phyloP scores from a whole-genome alignment of 2,888 invertebrate species.

The Scrobipalpa atriplicella region DNA sequence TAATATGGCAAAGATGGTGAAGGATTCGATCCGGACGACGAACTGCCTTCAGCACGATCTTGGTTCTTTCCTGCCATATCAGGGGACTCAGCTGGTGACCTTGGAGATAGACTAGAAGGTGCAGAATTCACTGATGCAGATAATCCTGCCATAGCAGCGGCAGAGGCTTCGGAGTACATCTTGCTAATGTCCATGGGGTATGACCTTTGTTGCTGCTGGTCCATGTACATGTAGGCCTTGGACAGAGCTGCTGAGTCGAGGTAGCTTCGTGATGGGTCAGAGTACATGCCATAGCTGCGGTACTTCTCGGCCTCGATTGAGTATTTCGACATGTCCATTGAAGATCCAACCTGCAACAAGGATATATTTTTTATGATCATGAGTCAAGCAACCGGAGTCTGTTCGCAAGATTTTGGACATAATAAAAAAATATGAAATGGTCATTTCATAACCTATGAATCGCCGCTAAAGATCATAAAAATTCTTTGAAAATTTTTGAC shows the following conservation, averaged over 20 bases:
- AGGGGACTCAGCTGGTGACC: slow-evolving; percentile 82
- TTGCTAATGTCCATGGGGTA: slow-evolving; percentile 86
- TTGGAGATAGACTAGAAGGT: slow-evolving; percentile 71
- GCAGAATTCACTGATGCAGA: slow-evolving; percentile 72
- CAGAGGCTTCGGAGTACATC: slow-evolving; percentile 85
- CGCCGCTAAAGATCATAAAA: background rate
- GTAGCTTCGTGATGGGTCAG: slow-evolving; percentile 88
- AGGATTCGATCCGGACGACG: slow-evolving; percentile 85
- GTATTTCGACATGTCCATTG: slow-evolving; percentile 91
- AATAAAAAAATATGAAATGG: background rate
- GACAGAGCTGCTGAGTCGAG: slow-evolving; percentile 88
- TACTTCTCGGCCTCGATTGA: slow-evolving; percentile 90
- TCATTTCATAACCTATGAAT: background rate
- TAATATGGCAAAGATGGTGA: slow-evolving; percentile 84
- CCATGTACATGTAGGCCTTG: slow-evolving; percentile 91
- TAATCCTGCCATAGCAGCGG: slow-evolving; percentile 82
- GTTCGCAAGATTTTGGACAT: background rate
- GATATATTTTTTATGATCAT: slow-evolving; percentile 17
- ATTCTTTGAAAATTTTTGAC: slow-evolving; percentile 7
- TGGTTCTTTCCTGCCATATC: slow-evolving; percentile 75
- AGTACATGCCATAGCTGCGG: slow-evolving; percentile 89
- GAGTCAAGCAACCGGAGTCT: background rate
- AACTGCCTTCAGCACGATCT: slow-evolving; percentile 81
- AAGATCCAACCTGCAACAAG: slow-evolving; percentile 86
- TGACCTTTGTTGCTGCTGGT: slow-evolving; percentile 80